Conservation (phyloP, 2,888 invertebrate species). For the Lepidocyrtinus sp. region DNA sequence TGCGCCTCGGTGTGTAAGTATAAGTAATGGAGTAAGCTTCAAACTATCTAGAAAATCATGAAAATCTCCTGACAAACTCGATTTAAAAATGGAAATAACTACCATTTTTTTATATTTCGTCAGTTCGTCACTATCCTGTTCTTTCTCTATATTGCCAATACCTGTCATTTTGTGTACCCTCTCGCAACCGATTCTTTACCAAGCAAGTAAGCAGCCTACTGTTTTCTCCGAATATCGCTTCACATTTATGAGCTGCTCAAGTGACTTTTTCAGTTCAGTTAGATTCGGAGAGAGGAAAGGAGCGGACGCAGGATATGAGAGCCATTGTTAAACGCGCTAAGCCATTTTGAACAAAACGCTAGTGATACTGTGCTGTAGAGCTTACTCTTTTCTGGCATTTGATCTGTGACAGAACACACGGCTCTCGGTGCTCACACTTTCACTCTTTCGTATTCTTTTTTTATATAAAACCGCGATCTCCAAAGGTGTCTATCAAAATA, state of each 20-base stretch:
- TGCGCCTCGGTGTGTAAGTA: background rate
- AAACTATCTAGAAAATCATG: slow-evolving; percentile 58
- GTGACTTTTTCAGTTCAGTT: slow-evolving; percentile 9
- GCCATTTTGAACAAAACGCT: no score
- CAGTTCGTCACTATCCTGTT: background rate
- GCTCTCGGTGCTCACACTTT: slow-evolving; percentile 23
- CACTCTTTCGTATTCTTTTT: background rate
- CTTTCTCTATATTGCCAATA: background rate
- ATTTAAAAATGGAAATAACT: slow-evolving; percentile 64
- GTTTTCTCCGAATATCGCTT: no score
- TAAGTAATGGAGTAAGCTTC: slow-evolving; percentile 56
- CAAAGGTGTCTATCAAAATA: slow-evolving; percentile 18
- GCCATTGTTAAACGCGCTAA: slow-evolving; percentile 10
- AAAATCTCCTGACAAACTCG: slow-evolving; percentile 60
- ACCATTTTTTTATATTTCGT: slow-evolving; percentile 39
- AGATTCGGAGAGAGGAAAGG: no score
- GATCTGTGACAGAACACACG: slow-evolving; percentile 28
- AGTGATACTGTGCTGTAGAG: no score
- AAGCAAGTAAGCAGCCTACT: background rate
- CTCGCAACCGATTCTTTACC: background rate
- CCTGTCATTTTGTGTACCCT: background rate
- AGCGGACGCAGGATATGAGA: no score
- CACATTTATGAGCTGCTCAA: no score
- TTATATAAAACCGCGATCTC: slow-evolving; percentile 16
- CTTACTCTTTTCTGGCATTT: slow-evolving; percentile 49